Evolutionary conservation across 1,140 invertebrate species (phyloP), one percentile per base, ranked within the genome.

Genomic region (Megalonaias nervosa): DNA sequence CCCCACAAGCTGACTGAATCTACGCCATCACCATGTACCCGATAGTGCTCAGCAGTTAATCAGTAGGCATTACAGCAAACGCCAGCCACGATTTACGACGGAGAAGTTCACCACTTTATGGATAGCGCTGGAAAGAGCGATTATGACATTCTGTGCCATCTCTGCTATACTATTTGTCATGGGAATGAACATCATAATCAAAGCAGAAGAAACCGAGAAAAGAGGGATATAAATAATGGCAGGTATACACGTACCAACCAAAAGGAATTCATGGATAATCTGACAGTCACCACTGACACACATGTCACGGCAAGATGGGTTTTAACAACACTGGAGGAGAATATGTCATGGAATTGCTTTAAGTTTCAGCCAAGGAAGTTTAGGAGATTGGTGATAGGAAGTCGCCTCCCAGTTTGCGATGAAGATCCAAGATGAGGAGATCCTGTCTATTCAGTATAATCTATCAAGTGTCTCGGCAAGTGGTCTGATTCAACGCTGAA

Each of bases 241-340:
- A 31, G 5, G 31, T 1, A 31, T 31, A 5, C 31, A 5, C 31
- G 31, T 72, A 61, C 74, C 79, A 69, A 65, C 79, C 17, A 73
- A 15, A 67, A 70, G 77, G 74, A 60, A 11, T 76, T 74, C 61
- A 80, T 80, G 79, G 79, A 80, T 19, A 70, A 80, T 64, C 66
- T 76, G 5, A 75, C 68, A 17, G n/a, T 80, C 31, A 75, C 79
- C 13, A 75, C 74, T 19, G 71, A 60, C 17, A 80, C 74, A 19
- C 79, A 77, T 59, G 67, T 77, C 13, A 65, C 77, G 71, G 75
- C 61, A 19, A 81, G 75, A 69, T 81, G 74, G 79, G 67, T 81
- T 2, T 55, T 78, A 17, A 68, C 68, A 70, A 73, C 80, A 9
- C 59, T 79, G 31, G 67, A 69, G 57, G 70, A 82, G 11, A 66